These are phyloP conservation scores for Myopa tessellatipennis DNA, from an alignment of 2,888 invertebrate species.

Conservation along the genomic window DNA sequence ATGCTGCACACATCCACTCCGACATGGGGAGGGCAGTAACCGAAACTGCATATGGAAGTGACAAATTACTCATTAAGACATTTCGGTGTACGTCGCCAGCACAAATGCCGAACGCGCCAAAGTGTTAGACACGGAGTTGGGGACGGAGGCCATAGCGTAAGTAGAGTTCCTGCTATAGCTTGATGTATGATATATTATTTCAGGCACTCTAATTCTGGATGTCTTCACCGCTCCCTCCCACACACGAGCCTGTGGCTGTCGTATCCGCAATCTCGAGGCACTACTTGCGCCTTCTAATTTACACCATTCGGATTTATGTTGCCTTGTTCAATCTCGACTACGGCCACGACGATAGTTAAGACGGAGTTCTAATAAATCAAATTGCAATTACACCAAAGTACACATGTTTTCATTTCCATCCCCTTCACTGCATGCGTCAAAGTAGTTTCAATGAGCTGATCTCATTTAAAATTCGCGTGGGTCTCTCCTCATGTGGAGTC, in stretches of 20 bases:
- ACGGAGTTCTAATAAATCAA: slow-evolving; percentile 65
- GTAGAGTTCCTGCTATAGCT: no score
- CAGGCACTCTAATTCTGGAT: neutral
- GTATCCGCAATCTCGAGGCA: slow-evolving; percentile 33
- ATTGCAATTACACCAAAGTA: slow-evolving; percentile 67
- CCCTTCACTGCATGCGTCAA: neutral
- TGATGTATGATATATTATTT: no score
- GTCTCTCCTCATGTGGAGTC: neutral
- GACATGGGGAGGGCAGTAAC: slow-evolving; percentile 17
- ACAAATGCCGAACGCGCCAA: neutral
- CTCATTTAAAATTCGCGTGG: neutral
- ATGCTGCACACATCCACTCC: neutral
- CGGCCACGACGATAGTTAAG: slow-evolving; percentile 58
- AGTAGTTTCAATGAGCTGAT: no score
- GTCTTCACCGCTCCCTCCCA: neutral
- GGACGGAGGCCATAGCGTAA: no score
- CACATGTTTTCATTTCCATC: slow-evolving; percentile 61
- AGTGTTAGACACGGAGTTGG: no score
- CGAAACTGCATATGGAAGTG: slow-evolving; percentile 52
- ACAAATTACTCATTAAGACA: slow-evolving; percentile 52
- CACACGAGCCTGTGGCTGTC: neutral
- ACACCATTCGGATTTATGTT: slow-evolving; percentile 41
- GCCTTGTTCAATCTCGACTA: neutral
- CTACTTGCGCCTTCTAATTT: slow-evolving; percentile 47
- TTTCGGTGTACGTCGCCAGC: slow-evolving; percentile 32